Base-by-base conservation (phyloP, 2,888 invertebrate genomes). In the Halictus quadricinctus region DNA sequence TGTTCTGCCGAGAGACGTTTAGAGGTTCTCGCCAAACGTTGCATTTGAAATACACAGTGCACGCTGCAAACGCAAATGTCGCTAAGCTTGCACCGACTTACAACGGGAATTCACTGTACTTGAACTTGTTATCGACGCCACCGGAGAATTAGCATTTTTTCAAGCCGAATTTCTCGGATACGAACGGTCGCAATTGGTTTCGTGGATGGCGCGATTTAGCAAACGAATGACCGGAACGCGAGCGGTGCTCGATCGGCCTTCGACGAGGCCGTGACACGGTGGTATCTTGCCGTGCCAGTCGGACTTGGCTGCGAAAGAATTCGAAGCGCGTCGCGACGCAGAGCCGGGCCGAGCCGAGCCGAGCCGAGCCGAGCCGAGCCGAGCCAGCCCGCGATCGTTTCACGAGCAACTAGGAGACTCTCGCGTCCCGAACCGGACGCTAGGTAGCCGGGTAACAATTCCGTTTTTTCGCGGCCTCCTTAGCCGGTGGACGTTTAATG, bases 251-350 rank as follows among this genome's bases (percentile, higher is more conserved):
- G 60, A n/a, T 50, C 21, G 82, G 66, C 74, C 79, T 82, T 82
- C 70, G 75, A 15, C 73, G 41, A 46, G 76, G 25, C 76, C 73
- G 81, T 76, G 83, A 69, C 81, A 76, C 81, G 66, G 83, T 83
- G 29, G 81, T 69, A 76, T 29, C 72, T 41, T 21, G 60, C 72
- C 25, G 75, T 80, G 12, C 72, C 54, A 72, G 76, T 58, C 83
- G n/a, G 25, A 80, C 74, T 5, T 29, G 10, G n/a, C 54, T n/a
- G 21, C 15, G 64, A 64, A 64, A 64, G 64, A 64, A 64, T 64
- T 29, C 64, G 64, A 64, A 29, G 64, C 15, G 25, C 15, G 15
- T 64, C 7, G 60, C 64, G 25, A 29, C 29, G 64, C 25, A 64
- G 25, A 13, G 64, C 25, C 6, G 25, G 0, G 25, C 6, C 29